Base-by-base conservation (phyloP, 2,888 invertebrate species). In the Watsonalla binaria region DNA sequence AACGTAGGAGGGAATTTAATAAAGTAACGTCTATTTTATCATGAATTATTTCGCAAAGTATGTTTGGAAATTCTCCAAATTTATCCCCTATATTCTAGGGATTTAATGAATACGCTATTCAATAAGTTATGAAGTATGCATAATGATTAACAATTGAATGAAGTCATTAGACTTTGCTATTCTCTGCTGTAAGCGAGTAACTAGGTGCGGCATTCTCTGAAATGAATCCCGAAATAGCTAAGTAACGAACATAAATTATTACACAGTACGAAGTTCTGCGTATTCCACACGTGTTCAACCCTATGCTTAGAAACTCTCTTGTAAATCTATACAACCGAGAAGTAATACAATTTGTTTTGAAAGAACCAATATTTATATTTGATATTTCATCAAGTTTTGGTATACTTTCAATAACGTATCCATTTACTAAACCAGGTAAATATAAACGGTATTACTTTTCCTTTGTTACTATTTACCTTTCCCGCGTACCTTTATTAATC, bases 1-100 rank as follows among this genome's bases (percentile, higher is more conserved):
- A 76, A 70, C 74, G 76, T 68, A 72, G 77, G 68, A 74, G 74
- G 69, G 79, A 86, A 82, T 85, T 86, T 87, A 86, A 87, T 88
- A 86, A 86, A 79, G 86, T 78, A 76, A 81, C 78, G 72, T 77
- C 75, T 82, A 80, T 81, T 81, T 82, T 80, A 78, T 77, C 74
- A 74, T 80, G 78, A 84, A 81, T 80, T 82, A 82, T 81, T 81
- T 73, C 74, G 63, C 65, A 66, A 76, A 72, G 72, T 69, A 66
- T 67, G 58, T 70, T 70, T 66, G 63, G 62, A 61, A 60, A 66
- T 59, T 66, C 68, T 66, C 67, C 60, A 68, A 76, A 76, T 75
- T 74, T 75, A 74, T 76, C 71, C 58, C 56, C 55, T 54, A 64
- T 59, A 60, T 66, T 64, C 57, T 61, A 57, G 48, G 34, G 46